A percentile compares a stretch with the other conserved stretches of the same genome.
phyloP scores from a whole-genome alignment of 2,797 vertebrate genomes.

The Pseudomugil tenellus region DNA sequence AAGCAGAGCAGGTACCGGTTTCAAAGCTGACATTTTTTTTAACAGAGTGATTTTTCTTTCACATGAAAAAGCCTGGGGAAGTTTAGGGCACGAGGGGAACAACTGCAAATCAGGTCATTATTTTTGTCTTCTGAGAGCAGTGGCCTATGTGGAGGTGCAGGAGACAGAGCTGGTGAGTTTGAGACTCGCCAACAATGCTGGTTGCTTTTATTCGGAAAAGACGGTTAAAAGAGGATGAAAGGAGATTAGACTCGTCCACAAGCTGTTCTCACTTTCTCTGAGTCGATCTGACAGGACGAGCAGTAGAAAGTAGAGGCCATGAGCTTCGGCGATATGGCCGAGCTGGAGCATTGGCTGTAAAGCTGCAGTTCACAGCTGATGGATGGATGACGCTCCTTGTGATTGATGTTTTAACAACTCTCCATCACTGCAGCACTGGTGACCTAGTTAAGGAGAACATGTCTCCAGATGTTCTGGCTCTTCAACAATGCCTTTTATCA shows the following conservation, averaged over 20 bases:
- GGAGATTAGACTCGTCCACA: conserved; percentile 37
- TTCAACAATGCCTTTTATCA: conserved; percentile 15
- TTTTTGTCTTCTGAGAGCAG: conserved; percentile 33
- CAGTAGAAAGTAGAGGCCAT: conserved; percentile 42
- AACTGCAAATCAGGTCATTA: conserved; percentile 53
- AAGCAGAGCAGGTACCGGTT: conserved; percentile 73
- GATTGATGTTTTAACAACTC: conserved; percentile 75
- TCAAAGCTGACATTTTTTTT: conserved; percentile 56
- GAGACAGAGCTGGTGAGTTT: conserved; percentile 2
- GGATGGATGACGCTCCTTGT: conserved; percentile 69
- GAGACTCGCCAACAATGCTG: conserved; percentile 29
- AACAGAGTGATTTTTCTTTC: conserved; percentile 41
- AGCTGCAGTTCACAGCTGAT: conserved; percentile 51
- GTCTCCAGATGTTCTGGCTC: conserved; percentile 37
- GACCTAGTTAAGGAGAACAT: conserved; percentile 72
- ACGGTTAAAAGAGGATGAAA: conserved; percentile 22
- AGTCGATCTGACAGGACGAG: conserved; percentile 55
- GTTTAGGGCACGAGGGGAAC: conserved; percentile 21
- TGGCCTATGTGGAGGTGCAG: conserved; percentile 29
- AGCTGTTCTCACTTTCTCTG: conserved; percentile 27
- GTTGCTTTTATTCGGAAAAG: conserved; percentile 27
- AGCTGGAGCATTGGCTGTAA: conserved; percentile 44
- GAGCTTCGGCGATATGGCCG: conserved; percentile 54
- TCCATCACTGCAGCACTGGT: conserved; percentile 48
- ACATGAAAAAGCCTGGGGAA: conserved; percentile 34